Evolutionary conservation across 1,140 invertebrate species (phyloP).

Genomic region (Bradysia coprophila): DNA sequence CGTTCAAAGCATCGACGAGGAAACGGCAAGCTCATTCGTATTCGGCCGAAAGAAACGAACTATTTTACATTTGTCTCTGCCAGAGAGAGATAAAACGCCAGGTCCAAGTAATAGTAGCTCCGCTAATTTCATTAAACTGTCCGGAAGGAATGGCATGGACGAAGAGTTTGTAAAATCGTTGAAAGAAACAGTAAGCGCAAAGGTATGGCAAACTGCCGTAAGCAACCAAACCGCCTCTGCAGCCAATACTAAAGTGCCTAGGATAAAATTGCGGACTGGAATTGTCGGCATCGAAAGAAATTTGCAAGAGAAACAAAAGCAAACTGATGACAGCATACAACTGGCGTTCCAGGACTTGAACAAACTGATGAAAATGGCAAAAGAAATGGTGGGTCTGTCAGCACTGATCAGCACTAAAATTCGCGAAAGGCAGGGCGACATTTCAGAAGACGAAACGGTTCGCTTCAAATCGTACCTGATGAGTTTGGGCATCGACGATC

Average conservation of each 20-base stretch:
- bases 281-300: conserved; percentile 92
- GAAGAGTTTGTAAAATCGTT: conserved; percentile 44
- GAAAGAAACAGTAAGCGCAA: conserved; percentile 36
- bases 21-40: conserved; percentile 47
- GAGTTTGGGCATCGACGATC: conserved; percentile 93
- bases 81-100: conserved; percentile 39
- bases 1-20: conserved; percentile 60
- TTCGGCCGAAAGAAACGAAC: conserved; percentile 67
- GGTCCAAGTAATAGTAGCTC: conserved; percentile 54
- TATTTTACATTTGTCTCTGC: conserved; percentile 53
- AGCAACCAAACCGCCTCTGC: conserved; percentile 11
- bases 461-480: conserved; percentile 90
- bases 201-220: conserved; percentile 36
- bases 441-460: conserved; percentile 94
- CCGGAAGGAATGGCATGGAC: conserved; percentile 71
- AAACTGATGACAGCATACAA: conserved; percentile 78
- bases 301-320: conserved; percentile 74
- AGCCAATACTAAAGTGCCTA: conserved; percentile 18
- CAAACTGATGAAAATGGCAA: conserved; percentile 88
- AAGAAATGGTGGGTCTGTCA: conserved; percentile 90
- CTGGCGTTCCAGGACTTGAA: conserved; percentile 89
- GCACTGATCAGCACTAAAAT: conserved; percentile 89
- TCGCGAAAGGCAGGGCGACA: conserved; percentile 83
- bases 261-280: conserved; percentile 58
- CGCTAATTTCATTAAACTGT: conserved; percentile 64